Evolutionary conservation across 2,888 invertebrate species (phyloP).

Genomic region (Drosophila borborema): DNA sequence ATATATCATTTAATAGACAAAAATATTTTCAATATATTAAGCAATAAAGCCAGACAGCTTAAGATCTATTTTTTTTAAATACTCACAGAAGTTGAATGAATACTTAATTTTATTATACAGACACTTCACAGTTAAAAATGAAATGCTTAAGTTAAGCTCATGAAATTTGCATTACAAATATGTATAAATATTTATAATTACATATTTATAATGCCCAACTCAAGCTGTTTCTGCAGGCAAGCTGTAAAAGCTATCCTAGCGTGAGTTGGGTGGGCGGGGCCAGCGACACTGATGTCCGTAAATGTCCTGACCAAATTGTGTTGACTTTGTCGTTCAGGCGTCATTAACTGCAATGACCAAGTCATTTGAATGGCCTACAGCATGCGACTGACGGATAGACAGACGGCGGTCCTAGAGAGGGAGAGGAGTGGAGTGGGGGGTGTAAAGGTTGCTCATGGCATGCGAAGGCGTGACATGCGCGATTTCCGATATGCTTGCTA

Average conservation of each 20-base stretch:
- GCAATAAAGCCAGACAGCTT: background rate
- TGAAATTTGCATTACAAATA: background rate
- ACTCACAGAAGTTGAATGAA: background rate
- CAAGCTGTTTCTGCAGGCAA: background rate
- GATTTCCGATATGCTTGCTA: slow-evolving; percentile 58
- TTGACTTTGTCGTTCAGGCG: slow-evolving; percentile 65
- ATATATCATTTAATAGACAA: no score
- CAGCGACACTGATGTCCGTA: slow-evolving; percentile 10
- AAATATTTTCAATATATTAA: background rate
- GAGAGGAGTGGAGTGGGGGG: background rate
- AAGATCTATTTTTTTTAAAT: no score
- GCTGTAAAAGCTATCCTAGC: background rate
- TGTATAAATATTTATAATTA: background rate
- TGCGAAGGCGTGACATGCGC: slow-evolving; percentile 56
- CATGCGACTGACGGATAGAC: slow-evolving; percentile 15
- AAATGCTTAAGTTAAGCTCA: background rate
- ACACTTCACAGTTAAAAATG: background rate
- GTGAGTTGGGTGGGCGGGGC: background rate
- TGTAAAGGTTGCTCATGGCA: slow-evolving; percentile 1
- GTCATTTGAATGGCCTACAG: slow-evolving; percentile 61
- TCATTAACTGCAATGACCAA: slow-evolving; percentile 79
- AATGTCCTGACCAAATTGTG: slow-evolving; percentile 40
- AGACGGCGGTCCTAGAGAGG: background rate
- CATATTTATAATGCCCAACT: background rate
- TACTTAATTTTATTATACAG: background rate